A percentile compares a stretch with the other conserved stretches of the same genome.
Conservation (phyloP, 2,888 invertebrate genomes). For the Drosophila nigritarsus region DNA sequence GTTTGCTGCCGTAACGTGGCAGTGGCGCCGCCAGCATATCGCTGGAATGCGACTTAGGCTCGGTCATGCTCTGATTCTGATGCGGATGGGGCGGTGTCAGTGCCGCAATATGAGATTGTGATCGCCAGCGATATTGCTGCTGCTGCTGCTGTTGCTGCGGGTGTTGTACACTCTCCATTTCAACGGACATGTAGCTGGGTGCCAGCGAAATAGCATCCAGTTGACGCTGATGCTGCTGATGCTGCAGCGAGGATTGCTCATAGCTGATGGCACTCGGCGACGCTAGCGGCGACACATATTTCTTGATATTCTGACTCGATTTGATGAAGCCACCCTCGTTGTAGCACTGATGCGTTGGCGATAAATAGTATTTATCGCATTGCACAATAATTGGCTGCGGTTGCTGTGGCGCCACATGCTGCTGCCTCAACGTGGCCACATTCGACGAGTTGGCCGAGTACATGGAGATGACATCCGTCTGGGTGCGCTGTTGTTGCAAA, state of each 20-base stretch:
- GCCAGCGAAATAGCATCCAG: slow-evolving; percentile 80
- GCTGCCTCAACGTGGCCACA: slow-evolving; percentile 81
- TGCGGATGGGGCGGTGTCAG: slow-evolving; percentile 65
- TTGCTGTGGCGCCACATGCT: slow-evolving; percentile 76
- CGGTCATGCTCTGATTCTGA: slow-evolving; percentile 51
- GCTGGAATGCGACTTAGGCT: slow-evolving; percentile 79
- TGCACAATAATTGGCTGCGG: slow-evolving; percentile 81
- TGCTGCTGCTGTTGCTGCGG: slow-evolving; percentile 47
- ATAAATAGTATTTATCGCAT: slow-evolving; percentile 84
- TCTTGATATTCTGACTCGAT: slow-evolving; percentile 84
- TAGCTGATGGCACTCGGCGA: slow-evolving; percentile 74
- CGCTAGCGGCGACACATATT: slow-evolving; percentile 81
- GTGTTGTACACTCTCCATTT: slow-evolving; percentile 63
- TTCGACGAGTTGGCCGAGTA: slow-evolving; percentile 82
- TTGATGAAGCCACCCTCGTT: slow-evolving; percentile 83
- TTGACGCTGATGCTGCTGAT: slow-evolving; percentile 58
- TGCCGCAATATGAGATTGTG: slow-evolving; percentile 74
- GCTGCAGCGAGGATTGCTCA: slow-evolving; percentile 54
- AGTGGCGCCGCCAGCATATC: slow-evolving; percentile 78
- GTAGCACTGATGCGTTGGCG: slow-evolving; percentile 83
- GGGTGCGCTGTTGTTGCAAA: slow-evolving; percentile 47
- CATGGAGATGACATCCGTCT: slow-evolving; percentile 72
- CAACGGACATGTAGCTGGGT: slow-evolving; percentile 79
- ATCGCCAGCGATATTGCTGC: slow-evolving; percentile 78
- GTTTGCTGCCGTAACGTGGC: slow-evolving; percentile 60